Base-by-base conservation (phyloP, 2,888 invertebrate genomes). In the Pasiphila rectangulata region DNA sequence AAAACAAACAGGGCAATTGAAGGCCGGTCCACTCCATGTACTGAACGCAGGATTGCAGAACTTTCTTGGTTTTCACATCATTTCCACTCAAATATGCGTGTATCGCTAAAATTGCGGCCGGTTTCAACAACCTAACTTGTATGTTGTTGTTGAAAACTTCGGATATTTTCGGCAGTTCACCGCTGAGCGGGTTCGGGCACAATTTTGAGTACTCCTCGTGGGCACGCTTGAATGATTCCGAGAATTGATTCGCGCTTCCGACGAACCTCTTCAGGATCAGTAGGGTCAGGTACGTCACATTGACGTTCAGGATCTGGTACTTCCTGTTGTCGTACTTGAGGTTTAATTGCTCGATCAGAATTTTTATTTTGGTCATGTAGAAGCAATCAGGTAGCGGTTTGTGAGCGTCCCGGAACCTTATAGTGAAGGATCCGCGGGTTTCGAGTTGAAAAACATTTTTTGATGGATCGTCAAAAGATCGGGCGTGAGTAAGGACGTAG, bases 1-100 rank as follows among this genome's bases (percentile, higher is more conserved):
- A 51, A 17, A 51, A 56, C 24, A 56, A 21, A 17, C 27, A 17
- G 0, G 54, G 54, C 17, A 56, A 4, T 3, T 56, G 54, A 13
- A 56, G 25, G 1, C 54, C 54, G 2, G 44, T 45, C 56, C 56
- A 56, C 20, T 56, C 46, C 21, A 51, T 35, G 19, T 49, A 39
- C 17, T 51, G 54, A 1, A 56, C 12, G 27, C 54, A 54, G 0
- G 51, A 41, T 36, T 24, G 27, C 6, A 54, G 15, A 12, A 29
- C 36, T 16, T 37, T 46, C 29, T 54, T 56, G 2, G 49, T 54
- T 7, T 4, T 39, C 2, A 13, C 46, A 7, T 56, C 56, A 9
- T 15, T 10, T 4, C 19, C 51, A 3, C 15, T 46, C 15, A 51
- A 13, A 42, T 46, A 48, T 5, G 49, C 49, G 2, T 46, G 29